These are phyloP conservation scores for Rapana venosa DNA, from an alignment of 2,888 invertebrate species.

Conservation along the genomic window DNA sequence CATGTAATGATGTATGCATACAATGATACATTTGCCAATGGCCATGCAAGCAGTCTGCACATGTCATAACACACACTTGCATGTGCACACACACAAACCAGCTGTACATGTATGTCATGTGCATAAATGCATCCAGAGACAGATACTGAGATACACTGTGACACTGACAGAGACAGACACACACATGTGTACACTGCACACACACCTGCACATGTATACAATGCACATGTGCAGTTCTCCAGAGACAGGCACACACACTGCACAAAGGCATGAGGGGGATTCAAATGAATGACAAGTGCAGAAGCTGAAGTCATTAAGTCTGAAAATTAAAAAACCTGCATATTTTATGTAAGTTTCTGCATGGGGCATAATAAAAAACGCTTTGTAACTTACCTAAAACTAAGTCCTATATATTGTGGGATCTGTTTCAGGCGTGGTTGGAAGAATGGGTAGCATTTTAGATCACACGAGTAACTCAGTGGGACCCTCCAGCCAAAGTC, in stretches of 20 bases:
- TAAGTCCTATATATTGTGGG: conserved; percentile 85
- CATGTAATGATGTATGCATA: too few relatives aligned
- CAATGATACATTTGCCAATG: not conserved
- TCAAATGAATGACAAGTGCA: too few relatives aligned
- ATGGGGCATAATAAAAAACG: too few relatives aligned
- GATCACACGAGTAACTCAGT: conserved; percentile 67
- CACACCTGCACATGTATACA: too few relatives aligned
- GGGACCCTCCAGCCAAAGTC: conserved; percentile 75
- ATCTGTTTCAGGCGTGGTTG: conserved; percentile 85
- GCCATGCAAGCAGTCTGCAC: not conserved
- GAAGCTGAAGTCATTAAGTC: too few relatives aligned
- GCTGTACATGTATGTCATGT: not conserved
- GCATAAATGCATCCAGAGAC: not conserved
- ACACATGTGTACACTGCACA: too few relatives aligned
- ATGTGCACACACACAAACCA: not conserved
- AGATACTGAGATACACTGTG: not conserved
- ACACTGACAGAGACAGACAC: too few relatives aligned
- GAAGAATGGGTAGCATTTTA: conserved; percentile 72
- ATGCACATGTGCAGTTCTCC: too few relatives aligned
- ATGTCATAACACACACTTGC: not conserved
- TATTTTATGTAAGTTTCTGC: too few relatives aligned
- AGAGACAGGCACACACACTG: too few relatives aligned
- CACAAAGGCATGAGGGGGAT: too few relatives aligned
- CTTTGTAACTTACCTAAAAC: conserved; percentile 83
- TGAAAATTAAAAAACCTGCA: too few relatives aligned